Evolutionary conservation across 2,797 vertebrate species (phyloP).

Genomic region (Hyperoplus lanceolatus): DNA sequence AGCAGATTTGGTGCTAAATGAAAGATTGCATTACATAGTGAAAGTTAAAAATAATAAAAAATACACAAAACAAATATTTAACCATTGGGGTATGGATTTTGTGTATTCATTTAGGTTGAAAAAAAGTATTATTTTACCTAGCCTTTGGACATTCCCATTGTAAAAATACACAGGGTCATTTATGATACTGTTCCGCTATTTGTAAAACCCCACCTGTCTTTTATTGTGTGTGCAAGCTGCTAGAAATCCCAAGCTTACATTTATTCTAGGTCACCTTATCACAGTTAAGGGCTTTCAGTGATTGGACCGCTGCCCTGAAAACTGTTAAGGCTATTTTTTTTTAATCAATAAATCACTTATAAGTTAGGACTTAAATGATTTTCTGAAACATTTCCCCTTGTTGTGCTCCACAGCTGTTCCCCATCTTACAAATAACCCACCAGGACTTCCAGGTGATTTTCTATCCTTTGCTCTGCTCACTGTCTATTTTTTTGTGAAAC

Average conservation of each 20-base stretch:
- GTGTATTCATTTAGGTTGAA: too few species aligned
- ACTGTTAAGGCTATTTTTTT: not conserved
- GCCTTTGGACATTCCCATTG: not conserved
- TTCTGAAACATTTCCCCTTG: not conserved
- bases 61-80: not conserved
- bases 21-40: too few species aligned
- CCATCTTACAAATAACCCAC: constrained; percentile 1
- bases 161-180: constrained; percentile 7
- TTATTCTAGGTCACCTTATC: constrained; percentile 29
- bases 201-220: not conserved
- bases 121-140: too few species aligned
- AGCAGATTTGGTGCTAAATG: not conserved
- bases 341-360: constrained; percentile 27
- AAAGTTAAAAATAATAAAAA: not conserved
- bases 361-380: not conserved
- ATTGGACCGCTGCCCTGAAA: constrained; percentile 10
- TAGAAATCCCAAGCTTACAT: not conserved
- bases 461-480: not conserved
- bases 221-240: constrained; percentile 6
- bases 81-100: not conserved
- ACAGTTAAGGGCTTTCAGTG: not conserved
- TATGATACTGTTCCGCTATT: not conserved
- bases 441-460: not conserved
- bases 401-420: not conserved
- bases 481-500: not conserved